A percentile compares a stretch with the other conserved stretches of the same genome.
Evolutionary conservation across 2,113 vertebrate genomes (phyloP).

Genomic region (Penelope pileata): DNA sequence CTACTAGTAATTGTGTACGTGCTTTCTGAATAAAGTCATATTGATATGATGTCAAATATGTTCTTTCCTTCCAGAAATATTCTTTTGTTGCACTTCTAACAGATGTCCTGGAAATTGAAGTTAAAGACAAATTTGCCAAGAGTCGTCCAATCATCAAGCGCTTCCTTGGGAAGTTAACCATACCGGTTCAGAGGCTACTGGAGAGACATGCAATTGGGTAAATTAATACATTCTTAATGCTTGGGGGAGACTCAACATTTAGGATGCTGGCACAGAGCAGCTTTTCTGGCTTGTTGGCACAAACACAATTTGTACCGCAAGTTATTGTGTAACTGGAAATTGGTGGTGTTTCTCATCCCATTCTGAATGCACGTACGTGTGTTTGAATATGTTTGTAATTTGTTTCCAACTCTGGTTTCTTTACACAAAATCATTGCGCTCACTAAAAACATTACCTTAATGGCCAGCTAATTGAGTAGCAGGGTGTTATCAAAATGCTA

Average conservation of each 20-base stretch:
- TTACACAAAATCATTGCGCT: not conserved
- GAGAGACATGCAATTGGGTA: slow-evolving; percentile 93
- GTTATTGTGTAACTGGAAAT: not conserved
- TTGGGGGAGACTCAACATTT: not conserved
- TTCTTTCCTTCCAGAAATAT: slow-evolving; percentile 88
- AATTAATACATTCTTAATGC: slow-evolving; percentile 11
- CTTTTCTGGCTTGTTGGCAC: not conserved
- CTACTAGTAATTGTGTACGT: not conserved
- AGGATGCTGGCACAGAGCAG: not conserved
- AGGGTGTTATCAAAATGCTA: not conserved
- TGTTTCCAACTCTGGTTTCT: not conserved
- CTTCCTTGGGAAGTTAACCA: slow-evolving; percentile 95
- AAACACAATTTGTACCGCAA: not conserved
- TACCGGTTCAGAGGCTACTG: slow-evolving; percentile 94
- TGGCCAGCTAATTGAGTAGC: not conserved
- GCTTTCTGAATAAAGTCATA: not conserved
- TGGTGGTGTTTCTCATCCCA: not conserved
- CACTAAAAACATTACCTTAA: rapidly evolving
- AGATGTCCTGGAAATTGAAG: slow-evolving; percentile 96
- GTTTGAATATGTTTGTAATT: not conserved
- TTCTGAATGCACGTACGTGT: not conserved
- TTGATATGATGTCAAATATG: slow-evolving; percentile 40
- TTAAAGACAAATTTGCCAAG: slow-evolving; percentile 99
- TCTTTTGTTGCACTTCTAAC: slow-evolving; percentile 97
- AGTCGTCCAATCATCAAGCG: slow-evolving; percentile 98